phyloP scores from a whole-genome alignment of 2,113 vertebrate species.

The Barnardius zonarius region DNA sequence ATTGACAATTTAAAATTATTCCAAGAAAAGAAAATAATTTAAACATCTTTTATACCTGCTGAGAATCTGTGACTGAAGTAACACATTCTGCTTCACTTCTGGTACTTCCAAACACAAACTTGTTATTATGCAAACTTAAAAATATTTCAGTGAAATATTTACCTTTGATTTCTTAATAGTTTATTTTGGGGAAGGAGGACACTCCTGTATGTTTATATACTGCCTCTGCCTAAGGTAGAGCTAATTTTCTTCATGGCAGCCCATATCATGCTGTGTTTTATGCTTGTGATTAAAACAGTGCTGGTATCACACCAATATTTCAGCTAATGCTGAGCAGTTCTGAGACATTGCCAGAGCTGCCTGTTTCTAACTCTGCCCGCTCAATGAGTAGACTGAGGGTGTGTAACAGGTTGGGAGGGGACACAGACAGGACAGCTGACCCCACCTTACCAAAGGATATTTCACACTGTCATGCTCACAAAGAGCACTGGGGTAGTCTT shows the following conservation, averaged over 20 bases:
- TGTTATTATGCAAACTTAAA: background rate
- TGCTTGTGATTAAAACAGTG: background rate
- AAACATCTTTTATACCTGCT: background rate
- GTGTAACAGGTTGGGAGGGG: background rate
- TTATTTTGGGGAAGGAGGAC: background rate
- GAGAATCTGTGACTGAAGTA: background rate
- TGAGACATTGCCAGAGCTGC: background rate
- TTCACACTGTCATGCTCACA: background rate
- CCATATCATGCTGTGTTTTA: background rate
- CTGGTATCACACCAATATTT: background rate
- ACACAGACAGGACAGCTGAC: background rate
- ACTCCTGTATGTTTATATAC: background rate
- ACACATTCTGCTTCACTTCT: background rate
- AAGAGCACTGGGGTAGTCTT: background rate
- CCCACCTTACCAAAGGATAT: background rate
- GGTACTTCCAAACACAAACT: background rate
- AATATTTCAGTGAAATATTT: background rate
- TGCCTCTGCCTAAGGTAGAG: background rate
- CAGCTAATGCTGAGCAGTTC: background rate
- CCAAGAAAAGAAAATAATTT: background rate
- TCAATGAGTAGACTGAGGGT: fast-evolving
- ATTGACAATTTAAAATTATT: background rate
- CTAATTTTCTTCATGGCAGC: background rate
- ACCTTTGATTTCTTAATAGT: background rate
- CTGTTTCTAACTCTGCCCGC: background rate